A percentile compares a stretch with the other conserved stretches of the same genome.
Conservation (phyloP, 2,797 vertebrate genomes). For the Huso huso region DNA sequence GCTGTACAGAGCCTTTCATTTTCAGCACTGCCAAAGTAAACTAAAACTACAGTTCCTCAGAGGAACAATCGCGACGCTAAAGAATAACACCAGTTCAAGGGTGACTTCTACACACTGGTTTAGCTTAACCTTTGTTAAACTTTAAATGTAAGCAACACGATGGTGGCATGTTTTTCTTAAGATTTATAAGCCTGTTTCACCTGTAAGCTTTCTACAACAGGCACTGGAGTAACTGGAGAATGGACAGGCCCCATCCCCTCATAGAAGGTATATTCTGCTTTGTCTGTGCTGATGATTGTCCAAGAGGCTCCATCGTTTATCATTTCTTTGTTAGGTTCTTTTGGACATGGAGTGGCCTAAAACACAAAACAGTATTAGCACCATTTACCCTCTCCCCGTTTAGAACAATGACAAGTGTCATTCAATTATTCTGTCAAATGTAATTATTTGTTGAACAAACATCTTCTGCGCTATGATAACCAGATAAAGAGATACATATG, state of each 20-base stretch:
- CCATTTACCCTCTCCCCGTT: no score
- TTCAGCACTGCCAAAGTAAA: no score
- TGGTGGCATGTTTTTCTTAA: conserved; percentile 18
- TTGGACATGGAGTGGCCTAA: conserved; percentile 97
- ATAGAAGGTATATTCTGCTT: conserved; percentile 97
- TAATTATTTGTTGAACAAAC: background rate
- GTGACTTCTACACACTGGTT: no score
- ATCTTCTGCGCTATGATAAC: background rate
- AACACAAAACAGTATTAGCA: conserved; percentile 14
- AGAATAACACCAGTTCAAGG: no score
- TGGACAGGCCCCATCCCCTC: conserved; percentile 98
- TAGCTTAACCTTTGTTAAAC: no score
- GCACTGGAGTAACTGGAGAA: conserved; percentile 92
- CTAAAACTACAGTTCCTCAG: no score
- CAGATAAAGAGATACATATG: background rate
- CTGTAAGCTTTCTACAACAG: conserved; percentile 98
- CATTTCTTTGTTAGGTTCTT: conserved; percentile 99
- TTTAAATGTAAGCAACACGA: no score
- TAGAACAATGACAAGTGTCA: background rate
- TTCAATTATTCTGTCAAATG: background rate
- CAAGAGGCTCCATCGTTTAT: conserved; percentile 97
- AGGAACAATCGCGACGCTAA: no score
- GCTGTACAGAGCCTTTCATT: no score
- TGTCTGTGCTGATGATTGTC: conserved; percentile 99
- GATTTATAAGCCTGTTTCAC: conserved; percentile 42